These are phyloP conservation scores for Artemisiospiza belli DNA, from an alignment of 2,113 vertebrate genomes.

Conservation along the genomic window DNA sequence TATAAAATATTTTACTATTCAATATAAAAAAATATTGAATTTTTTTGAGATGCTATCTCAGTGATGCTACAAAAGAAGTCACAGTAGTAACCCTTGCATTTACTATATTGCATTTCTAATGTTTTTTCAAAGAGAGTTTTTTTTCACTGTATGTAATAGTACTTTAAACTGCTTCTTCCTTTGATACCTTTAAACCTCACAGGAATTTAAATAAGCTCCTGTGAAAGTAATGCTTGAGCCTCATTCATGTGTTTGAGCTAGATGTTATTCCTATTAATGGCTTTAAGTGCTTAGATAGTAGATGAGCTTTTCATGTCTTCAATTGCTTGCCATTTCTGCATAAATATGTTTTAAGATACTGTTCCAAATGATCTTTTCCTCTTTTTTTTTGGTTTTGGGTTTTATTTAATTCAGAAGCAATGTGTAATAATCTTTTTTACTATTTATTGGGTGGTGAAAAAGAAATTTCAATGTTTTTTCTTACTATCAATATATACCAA, in stretches of 20 bases:
- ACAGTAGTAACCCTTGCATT: conserved; percentile 24
- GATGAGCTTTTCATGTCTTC: conserved; percentile 60
- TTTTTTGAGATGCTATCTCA: neutral
- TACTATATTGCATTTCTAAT: conserved; percentile 62
- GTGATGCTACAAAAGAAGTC: neutral
- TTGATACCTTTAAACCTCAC: conserved; percentile 65
- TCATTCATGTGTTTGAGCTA: conserved; percentile 69
- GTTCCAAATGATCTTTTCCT: conserved; percentile 7
- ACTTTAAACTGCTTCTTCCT: conserved; percentile 60
- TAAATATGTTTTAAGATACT: conserved; percentile 64
- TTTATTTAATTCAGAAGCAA: conserved; percentile 39
- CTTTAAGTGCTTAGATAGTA: conserved; percentile 73
- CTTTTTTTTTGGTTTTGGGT: neutral
- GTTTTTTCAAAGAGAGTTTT: conserved; percentile 47
- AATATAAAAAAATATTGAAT: neutral
- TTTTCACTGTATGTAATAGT: neutral
- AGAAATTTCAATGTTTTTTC: neutral
- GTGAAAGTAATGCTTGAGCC: conserved; percentile 63
- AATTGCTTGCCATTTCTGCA: conserved; percentile 74
- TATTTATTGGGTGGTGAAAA: conserved; percentile 44
- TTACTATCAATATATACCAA: neutral
- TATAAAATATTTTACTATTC: no score
- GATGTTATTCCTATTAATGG: conserved; percentile 77
- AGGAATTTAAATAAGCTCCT: conserved; percentile 72
- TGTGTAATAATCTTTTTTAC: conserved; percentile 12